Evolutionary conservation across 2,113 vertebrate species (phyloP), one percentile per base, ranked within the genome.

Genomic region (Petrocephalus microphthalmus): DNA sequence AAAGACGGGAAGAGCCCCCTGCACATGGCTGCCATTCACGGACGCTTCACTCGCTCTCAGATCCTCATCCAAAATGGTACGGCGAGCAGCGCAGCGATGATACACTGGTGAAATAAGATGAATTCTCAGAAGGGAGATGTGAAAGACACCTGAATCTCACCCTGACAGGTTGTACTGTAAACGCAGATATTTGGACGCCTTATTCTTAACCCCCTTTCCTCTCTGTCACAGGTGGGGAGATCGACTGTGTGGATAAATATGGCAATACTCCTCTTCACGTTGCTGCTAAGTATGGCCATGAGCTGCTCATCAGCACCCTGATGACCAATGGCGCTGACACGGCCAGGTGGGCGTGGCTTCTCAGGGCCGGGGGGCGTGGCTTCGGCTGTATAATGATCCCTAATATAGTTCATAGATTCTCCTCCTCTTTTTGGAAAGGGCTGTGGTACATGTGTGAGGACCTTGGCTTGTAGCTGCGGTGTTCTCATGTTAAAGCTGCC

Each of bases 31-130:
- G 97, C 98, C 57, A 97, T 97, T 90, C 96, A 98, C 0, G 98
- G 98, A 10, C 96, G 97, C 78, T 99, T 99, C 94, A 99, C 97
- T 0, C 96, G 97, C 78, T 99, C 98, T 0, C 98, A 99, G 95
- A 98, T 99, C 94, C 96, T 99, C 87, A 98, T 99, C 89, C 97
- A 99, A 93, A 99, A 99, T 37, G 98, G 98, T 99, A 96, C 86
- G 90, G 47, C 81, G 51, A 6, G 42, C 20, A 57, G 25, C 3
- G 15, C 33, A 25, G 82, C 11, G 22, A 25, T 51, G 82, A 67
- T 42, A 29, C 60, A 13, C 10, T 29, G n/a, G 8, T 11, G 60
- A 17, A 29, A 64, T 29, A 13, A 29, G 60, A 64, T 13, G n/a
- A 29, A 13, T 2, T 29, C 60, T 64, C n/a, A 25, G n/a, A 29